Evolutionary conservation across 2,113 vertebrate species (phyloP).

Genomic region (Odocoileus hemionus): DNA sequence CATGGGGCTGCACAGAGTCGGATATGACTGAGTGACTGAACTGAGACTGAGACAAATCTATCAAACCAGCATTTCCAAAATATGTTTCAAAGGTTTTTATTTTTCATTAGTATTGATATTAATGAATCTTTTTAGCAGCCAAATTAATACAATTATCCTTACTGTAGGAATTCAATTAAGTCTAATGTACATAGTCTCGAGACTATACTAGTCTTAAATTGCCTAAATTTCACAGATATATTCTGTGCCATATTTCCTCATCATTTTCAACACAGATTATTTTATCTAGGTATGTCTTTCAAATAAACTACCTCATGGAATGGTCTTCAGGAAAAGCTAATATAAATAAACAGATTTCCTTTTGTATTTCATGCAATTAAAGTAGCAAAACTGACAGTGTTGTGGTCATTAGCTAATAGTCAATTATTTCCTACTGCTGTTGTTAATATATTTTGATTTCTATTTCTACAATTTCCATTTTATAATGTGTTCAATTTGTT

Average conservation of each 20-base stretch:
- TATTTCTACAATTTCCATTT: neutral
- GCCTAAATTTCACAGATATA: neutral
- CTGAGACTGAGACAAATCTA: neutral
- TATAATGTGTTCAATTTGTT: neutral
- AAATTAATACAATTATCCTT: neutral
- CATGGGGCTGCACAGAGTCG: fast-evolving
- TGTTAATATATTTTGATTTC: neutral
- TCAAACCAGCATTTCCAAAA: neutral
- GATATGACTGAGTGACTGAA: neutral
- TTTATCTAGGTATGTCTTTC: neutral
- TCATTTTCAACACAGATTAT: neutral
- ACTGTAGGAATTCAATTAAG: neutral
- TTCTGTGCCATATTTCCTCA: neutral
- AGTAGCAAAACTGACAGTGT: neutral
- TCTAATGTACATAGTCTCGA: neutral
- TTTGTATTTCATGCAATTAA: neutral
- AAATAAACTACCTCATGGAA: neutral
- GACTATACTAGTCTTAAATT: neutral
- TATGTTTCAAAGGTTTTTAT: neutral
- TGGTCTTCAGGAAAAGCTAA: neutral
- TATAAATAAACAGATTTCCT: neutral
- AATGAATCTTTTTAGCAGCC: neutral
- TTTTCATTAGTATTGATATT: neutral
- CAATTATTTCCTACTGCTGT: neutral
- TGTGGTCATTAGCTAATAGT: neutral